Evolutionary conservation across 37 sponge, comb jelly and placozoan genomes (phyloP).

Genomic region (Cladorhizidae sp.): DNA sequence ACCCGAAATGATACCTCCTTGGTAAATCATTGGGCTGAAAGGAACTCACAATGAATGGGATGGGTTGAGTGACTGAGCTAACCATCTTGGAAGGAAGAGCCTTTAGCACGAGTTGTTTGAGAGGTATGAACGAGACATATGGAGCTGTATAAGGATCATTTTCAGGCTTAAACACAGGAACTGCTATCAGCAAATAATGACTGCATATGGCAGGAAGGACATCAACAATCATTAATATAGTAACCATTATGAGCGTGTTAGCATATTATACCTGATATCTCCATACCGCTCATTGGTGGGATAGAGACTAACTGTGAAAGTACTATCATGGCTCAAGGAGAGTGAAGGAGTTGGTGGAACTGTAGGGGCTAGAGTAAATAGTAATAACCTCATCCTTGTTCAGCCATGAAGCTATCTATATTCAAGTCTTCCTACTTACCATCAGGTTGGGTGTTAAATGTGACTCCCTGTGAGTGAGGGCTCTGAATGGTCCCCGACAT

Average conservation of each 20-base stretch:
- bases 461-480: conserved; percentile 1
- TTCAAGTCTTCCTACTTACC: conserved; percentile 20
- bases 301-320: conserved; percentile 29
- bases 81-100: conserved; percentile 32
- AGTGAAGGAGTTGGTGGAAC: conserved; percentile 51
- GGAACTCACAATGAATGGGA: conserved; percentile 51
- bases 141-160: conserved; percentile 23
- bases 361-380: conserved; percentile 35
- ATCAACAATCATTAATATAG: not conserved
- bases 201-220: not conserved
- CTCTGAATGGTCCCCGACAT: conserved; percentile 21
- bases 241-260: not conserved
- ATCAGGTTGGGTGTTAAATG: conserved; percentile 34
- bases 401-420: not conserved
- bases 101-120: conserved; percentile 2
- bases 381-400: not conserved
- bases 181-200: conserved; percentile 52
- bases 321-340: conserved; percentile 5
- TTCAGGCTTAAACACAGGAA: conserved; percentile 28
- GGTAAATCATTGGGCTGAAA: conserved; percentile 29
- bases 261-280: conserved; percentile 22
- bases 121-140: conserved; percentile 19
- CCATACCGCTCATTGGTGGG: conserved; percentile 34
- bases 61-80: conserved; percentile 8
- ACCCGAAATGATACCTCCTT: conserved; percentile 17